Conservation (phyloP, 2,797 vertebrate species). For the Poeciliopsis paucimaculata region DNA sequence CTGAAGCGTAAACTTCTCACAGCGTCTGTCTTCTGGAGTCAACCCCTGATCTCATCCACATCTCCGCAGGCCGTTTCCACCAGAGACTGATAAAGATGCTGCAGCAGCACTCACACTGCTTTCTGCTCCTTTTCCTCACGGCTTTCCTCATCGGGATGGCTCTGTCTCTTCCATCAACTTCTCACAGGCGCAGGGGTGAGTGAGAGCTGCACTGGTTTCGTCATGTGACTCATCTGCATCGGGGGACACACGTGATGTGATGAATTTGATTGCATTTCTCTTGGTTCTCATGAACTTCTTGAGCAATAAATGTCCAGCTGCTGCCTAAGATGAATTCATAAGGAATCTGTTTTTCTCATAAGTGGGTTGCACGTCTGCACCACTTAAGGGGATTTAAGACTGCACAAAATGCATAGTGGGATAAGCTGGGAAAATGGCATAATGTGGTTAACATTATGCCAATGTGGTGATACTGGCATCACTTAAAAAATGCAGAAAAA, state of each 20-base stretch:
- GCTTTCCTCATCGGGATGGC: constrained; percentile 68
- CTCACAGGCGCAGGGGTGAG: constrained; percentile 76
- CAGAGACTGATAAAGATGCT: constrained; percentile 52
- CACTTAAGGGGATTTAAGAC: not conserved
- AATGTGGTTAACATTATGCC: not conserved
- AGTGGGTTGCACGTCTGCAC: not conserved
- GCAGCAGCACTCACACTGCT: constrained; percentile 49
- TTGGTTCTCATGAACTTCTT: not conserved
- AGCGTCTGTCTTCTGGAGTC: constrained; percentile 21
- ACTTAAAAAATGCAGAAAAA: not conserved
- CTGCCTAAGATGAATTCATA: not conserved
- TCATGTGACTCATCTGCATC: not conserved
- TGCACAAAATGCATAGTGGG: not conserved
- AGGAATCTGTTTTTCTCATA: not conserved
- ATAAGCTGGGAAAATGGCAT: not conserved
- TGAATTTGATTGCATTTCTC: constrained; percentile 5
- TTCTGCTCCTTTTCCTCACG: constrained; percentile 59
- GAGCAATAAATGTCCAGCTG: not conserved
- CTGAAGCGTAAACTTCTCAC: constrained; percentile 25
- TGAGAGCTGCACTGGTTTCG: constrained; percentile 12
- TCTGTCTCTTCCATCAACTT: constrained; percentile 53
- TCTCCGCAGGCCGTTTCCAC: constrained; percentile 28
- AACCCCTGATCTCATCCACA: constrained; percentile 15
- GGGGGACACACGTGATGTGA: not conserved
- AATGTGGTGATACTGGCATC: not conserved